A percentile compares a stretch with the other conserved stretches of the same genome.
These are phyloP conservation scores for Coelopa pilipes DNA, from an alignment of 2,888 invertebrate species.

Conservation along the genomic window DNA sequence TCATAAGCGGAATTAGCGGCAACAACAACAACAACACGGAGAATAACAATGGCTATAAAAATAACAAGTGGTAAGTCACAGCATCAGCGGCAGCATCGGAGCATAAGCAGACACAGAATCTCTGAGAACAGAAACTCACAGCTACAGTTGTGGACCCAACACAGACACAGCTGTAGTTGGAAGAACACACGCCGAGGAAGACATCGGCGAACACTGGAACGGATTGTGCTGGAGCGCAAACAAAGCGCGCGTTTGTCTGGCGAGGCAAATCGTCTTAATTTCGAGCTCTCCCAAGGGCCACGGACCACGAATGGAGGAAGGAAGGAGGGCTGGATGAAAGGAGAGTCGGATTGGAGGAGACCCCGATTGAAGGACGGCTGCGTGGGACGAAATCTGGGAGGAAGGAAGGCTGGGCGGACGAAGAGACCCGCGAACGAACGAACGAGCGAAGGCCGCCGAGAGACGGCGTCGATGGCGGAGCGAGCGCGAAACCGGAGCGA, in stretches of 20 bases:
- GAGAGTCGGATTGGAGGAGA: too few relatives aligned
- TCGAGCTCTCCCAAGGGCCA: neutral
- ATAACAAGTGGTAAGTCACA: neutral
- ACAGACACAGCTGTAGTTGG: too few relatives aligned
- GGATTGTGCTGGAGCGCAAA: neutral
- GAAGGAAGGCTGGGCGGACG: too few relatives aligned
- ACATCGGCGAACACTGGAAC: neutral
- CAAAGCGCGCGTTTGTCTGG: neutral
- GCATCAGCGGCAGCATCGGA: neutral
- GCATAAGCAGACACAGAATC: neutral
- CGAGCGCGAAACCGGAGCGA: too few relatives aligned
- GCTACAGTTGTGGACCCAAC: neutral
- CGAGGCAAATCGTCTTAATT: conserved; percentile 1
- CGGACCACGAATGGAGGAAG: too few relatives aligned
- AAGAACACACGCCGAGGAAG: neutral
- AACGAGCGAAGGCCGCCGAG: too few relatives aligned
- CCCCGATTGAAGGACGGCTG: too few relatives aligned
- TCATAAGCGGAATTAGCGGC: conserved; percentile 3
- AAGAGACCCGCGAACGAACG: too few relatives aligned
- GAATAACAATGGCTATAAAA: too few relatives aligned
- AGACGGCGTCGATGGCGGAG: too few relatives aligned
- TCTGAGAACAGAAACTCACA: neutral
- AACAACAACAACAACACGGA: neutral
- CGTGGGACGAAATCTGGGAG: too few relatives aligned
- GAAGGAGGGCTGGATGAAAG: too few relatives aligned